Evolutionary conservation across 2,797 vertebrate genomes (phyloP), one percentile per base, ranked within the genome.

Genomic region (Gouania willdenowi): DNA sequence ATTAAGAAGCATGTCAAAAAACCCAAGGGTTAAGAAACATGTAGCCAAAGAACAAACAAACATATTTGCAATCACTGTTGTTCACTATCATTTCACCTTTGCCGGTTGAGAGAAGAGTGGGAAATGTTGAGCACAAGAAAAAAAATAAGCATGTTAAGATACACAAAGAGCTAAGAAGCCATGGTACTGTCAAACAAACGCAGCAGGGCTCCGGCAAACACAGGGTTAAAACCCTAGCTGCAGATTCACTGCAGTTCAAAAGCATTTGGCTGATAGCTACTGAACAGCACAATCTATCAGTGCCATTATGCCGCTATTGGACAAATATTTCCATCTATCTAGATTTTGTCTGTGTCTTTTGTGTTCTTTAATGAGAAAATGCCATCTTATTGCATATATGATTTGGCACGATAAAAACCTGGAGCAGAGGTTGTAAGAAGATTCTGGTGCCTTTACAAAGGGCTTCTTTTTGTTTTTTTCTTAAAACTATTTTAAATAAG

Each of bases 351-450:
- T 68, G 35, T 46, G 41, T 64, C 46, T 79, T 73, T 69, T 62
- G 38, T 71, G 63, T 77, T 72, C 44, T 47, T 59, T 52, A 53
- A 48, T 82, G 53, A 63, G 76, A 79, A 78, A 81, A 86, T 79
- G 71, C 63, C 56, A 12, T 53, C 85, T 89, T 92, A 93, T 92
- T 94, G 90, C 91, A 90, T 89, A 83, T 87, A 84, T 87, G 85
- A 80, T 92, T 93, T 91, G 89, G 91, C 91, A 93, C 87, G 83
- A 81, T 92, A 91, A 83, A 92, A 91, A 93, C n/a, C 83, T 87
- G 75, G 82, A 87, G 83, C 49, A 75, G 74, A 71, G 89, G 81
- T 76, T 84, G 71, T 71, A 86, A 87, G 87, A 83, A 82, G 84
- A 92, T 93, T 91, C 84, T 67, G 78, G 52, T 83, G 71, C 80